Evolutionary conservation across 2,888 invertebrate genomes (phyloP), one percentile per base, ranked within the genome.

Genomic region (Drosophila ezoana): DNA sequence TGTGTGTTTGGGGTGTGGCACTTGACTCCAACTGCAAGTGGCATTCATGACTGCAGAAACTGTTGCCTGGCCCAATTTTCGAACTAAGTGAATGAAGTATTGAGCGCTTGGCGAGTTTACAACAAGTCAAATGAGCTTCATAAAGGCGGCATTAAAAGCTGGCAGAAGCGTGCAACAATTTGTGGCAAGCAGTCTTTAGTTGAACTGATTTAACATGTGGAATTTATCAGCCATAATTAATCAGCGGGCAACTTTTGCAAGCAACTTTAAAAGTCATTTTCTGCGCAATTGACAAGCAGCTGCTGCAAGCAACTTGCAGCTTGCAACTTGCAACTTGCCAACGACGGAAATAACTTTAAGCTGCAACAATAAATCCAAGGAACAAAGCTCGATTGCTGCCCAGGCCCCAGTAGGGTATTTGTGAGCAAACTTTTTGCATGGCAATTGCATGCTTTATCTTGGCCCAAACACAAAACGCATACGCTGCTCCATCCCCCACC

Each of bases 381-480:
- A 45, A 37, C 47, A 59, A 47, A 65, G 43, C 68, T 67, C 60
- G 59, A 54, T 52, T 67, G 61, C 56, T 59, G 43, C 45, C 49
- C 61, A 35, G 14, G 59, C 52, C 72, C 73, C 71, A 53, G 51
- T 44, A 63, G 81, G 65, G 71, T 67, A 79, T 76, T 79, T 81
- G 79, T 72, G 63, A 60, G 69, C 44, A 60, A 85, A 85, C 63
- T 72, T 77, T 70, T 48, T 79, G 72, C 75, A 65, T 72, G 64
- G 79, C 82, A 85, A 82, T 82, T 80, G 82, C 69, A 75, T 83
- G 83, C 83, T 83, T 83, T 83, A 83, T 83, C 82, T 86, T 59
- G 67, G 67, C 68, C 61, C 68, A 61, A 62, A 63, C 66, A 66
- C 74, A 64, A 66, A 65, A 72, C 57, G 67, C 72, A 76, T 75